phyloP scores from a whole-genome alignment of 2,113 vertebrate genomes.

The Macaca mulatta region DNA sequence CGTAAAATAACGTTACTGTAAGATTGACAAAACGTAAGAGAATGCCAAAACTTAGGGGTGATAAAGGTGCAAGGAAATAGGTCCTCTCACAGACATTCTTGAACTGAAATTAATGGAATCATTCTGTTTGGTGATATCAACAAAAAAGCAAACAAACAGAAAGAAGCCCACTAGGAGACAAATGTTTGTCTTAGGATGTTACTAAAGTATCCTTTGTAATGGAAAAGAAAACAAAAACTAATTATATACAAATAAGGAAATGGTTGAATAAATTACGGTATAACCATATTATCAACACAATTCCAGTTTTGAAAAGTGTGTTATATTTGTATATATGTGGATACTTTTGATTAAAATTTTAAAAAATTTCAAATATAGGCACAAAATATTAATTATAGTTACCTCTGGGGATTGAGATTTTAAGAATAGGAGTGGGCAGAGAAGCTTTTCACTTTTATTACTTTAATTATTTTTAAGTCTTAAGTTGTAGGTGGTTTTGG shows the following conservation, averaged over 20 bases:
- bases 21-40: neutral
- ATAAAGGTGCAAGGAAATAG: neutral
- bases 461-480: neutral
- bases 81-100: neutral
- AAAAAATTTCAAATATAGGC: neutral
- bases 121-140: neutral
- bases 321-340: neutral
- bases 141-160: neutral
- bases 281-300: neutral
- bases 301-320: neutral
- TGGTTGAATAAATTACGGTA: neutral
- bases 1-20: neutral
- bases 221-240: neutral
- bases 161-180: neutral
- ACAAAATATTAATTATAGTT: neutral
- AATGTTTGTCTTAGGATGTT: neutral
- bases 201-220: neutral
- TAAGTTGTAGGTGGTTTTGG: neutral
- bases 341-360: neutral
- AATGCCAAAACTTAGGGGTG: neutral
- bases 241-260: neutral
- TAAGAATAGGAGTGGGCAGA: neutral
- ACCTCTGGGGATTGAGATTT: neutral
- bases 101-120: neutral
- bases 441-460: neutral